Evolutionary conservation across 2,797 vertebrate genomes (phyloP), one percentile per base, ranked within the genome.

Genomic region (Rhinoraja longicauda): DNA sequence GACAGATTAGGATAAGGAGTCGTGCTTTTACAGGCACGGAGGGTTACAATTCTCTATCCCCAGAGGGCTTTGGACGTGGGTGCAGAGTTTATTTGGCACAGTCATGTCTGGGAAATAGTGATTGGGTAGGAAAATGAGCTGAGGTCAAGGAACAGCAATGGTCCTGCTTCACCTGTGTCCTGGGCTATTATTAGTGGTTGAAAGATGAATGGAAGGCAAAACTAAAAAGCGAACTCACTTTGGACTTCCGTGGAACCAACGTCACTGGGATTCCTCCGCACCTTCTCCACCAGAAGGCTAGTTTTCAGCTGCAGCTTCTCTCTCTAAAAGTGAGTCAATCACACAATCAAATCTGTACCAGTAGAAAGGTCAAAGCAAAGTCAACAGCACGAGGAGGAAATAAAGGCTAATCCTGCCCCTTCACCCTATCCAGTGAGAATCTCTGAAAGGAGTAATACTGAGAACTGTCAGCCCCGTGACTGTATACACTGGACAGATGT

Each of bases 241-340:
- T 94, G 95, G 93, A 99, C 98, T 94, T 99, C 98, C 53, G 95
- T 95, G 76, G 98, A 98, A 90, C 93, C 96, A 75, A 93, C 96
- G 94, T 99, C 98, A 0, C 62, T 94, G 94, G 98, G 96, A 93
- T 97, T 96, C 94, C 95, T 97, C 93, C 95, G 96, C 82, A 99
- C 97, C 95, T 98, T 98, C 59, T 96, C 96, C 94, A 98, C 96
- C 93, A 99, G 94, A 93, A 98, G 97, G 94, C 98, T 96, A 36
- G 32, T 96, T 96, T 99, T 99, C 93, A 99, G 53, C 93, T 95
- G 95, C 45, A 98, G 93, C 95, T 97, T 99, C 90, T 99, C 98
- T 92, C 94, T 97, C 99, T 99, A 95, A 94, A 93, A 78, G 17
- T 93, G 26, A 94, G 93, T 78, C 32, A 90, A 36, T 70, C 36